Evolutionary conservation across 2,888 invertebrate genomes (phyloP), one percentile per base, ranked within the genome.

Genomic region (Orthosia cruda): DNA sequence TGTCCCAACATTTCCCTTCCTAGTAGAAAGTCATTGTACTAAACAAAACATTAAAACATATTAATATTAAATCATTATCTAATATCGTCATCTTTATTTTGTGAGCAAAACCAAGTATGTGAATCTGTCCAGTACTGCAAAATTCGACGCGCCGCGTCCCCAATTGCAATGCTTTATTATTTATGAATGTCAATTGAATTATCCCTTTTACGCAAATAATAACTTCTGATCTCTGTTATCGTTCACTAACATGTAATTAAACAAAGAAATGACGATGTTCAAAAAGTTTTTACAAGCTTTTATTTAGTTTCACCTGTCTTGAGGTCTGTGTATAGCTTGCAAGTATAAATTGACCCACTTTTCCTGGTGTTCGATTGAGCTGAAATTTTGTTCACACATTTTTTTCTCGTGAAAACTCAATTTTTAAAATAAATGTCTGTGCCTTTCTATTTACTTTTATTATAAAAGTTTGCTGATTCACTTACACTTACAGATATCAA

Each of bases 21-120:
- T 90, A 96, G 92, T 82, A 95, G 93, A 89, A 94, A 96, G 90
- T 96, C 96, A 94, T 94, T 96, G 92, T 94, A 96, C 96, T 96
- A 89, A 91, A 93, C 84, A 90, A 86, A 89, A 90, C 91, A 89
- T 83, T 86, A 87, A 91, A 88, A 81, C 55, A 77, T 77, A 74
- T 86, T 71, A 85, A 67, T 61, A 57, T 49, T 18, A 20, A 18
- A 71, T 49, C 15, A 71, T 15, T 49, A 71, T 49, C 16, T 78
- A 52, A n/a, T 3, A 67, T 20, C 2, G 2, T 52, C 13, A 62
- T 40, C 4, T 20, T 23, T n/a, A 11, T 23, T 59, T n/a, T 69
- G 54, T 32, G 23, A 47, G 45, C 18, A 47, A 49, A 47, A 40
- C 11, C 26, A 76, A 40, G 54, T 23, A 47, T 13, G 3, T n/a